These are phyloP conservation scores for Resseliella maxima DNA, from an alignment of 2,888 invertebrate species.

Conservation along the genomic window DNA sequence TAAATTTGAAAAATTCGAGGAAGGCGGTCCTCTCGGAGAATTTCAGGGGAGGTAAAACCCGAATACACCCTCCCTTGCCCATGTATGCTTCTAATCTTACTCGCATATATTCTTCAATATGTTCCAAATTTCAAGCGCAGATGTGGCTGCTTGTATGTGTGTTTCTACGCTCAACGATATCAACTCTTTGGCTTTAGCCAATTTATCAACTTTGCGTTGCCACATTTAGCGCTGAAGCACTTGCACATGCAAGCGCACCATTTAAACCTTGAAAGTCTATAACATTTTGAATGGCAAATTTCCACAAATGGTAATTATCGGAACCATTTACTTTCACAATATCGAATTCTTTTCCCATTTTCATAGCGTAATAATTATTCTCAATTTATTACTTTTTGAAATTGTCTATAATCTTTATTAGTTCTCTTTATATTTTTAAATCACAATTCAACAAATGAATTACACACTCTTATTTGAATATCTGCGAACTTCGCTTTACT, in stretches of 20 bases:
- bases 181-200: neutral
- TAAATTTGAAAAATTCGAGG: too few species aligned
- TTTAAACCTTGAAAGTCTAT: neutral
- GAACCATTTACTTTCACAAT: neutral
- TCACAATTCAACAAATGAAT: too few species aligned
- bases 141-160: neutral
- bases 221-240: neutral
- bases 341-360: slow-evolving; percentile 8
- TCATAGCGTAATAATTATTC: neutral
- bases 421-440: too few species aligned
- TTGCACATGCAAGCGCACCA: neutral
- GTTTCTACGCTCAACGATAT: neutral
- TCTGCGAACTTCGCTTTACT: too few species aligned
- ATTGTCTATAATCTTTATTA: too few species aligned
- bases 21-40: too few species aligned
- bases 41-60: too few species aligned
- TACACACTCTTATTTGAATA: too few species aligned
- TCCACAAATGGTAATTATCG: neutral
- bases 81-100: neutral
- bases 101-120: neutral
- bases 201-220: neutral
- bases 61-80: too few species aligned
- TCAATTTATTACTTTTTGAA: too few species aligned
- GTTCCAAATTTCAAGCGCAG: neutral
- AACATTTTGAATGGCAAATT: neutral